Conservation (phyloP, 2,113 vertebrate genomes). For the Porphyrio hochstetteri region DNA sequence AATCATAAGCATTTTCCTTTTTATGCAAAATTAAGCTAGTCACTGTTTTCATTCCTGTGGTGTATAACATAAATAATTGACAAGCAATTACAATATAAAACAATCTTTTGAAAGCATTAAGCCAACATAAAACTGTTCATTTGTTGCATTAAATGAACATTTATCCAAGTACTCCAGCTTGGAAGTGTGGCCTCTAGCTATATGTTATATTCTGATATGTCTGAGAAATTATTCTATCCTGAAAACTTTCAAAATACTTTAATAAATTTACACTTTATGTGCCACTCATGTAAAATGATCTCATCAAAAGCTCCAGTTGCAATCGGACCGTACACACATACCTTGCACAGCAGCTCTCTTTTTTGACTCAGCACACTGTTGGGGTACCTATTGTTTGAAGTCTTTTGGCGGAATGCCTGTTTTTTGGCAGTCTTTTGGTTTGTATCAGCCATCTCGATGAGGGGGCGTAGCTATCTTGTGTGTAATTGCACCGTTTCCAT, state of each 20-base stretch:
- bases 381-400: background rate
- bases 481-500: background rate
- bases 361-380: background rate
- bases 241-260: background rate
- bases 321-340: background rate
- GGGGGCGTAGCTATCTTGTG: background rate
- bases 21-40: background rate
- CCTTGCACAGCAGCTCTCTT: background rate
- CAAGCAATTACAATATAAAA: background rate
- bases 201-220: background rate
- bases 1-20: background rate
- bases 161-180: slow-evolving; percentile 2
- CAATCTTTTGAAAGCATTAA: slow-evolving; percentile 12
- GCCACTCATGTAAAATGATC: background rate
- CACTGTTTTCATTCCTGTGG: background rate
- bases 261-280: background rate
- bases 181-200: background rate
- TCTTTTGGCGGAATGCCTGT: background rate
- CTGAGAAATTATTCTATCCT: background rate
- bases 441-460: background rate
- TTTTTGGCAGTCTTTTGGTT: background rate
- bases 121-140: background rate
- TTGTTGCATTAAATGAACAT: slow-evolving; percentile 20
- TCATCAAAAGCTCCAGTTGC: background rate
- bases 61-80: slow-evolving; percentile 8